phyloP scores from a whole-genome alignment of 2,888 invertebrate genomes.

The Myopa tessellatipennis region DNA sequence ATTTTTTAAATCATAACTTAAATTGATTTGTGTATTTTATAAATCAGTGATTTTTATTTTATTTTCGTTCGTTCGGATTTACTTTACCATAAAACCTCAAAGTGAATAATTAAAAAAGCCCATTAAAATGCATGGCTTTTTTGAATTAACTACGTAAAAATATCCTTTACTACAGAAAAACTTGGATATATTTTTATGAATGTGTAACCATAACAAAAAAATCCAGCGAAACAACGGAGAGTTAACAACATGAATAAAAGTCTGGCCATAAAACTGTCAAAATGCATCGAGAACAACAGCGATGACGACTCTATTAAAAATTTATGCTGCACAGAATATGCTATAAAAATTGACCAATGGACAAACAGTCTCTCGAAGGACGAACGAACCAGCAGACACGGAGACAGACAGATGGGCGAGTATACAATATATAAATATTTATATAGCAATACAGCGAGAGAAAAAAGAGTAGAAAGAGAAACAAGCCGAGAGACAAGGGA shows the following conservation, averaged over 20 bases:
- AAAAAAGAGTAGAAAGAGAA: no score
- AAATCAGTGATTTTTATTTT: background rate
- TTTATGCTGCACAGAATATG: constrained; percentile 19
- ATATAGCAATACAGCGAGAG: no score
- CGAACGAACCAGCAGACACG: background rate
- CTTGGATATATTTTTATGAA: background rate
- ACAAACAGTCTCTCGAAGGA: background rate
- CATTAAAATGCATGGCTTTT: background rate
- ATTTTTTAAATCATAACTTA: no score
- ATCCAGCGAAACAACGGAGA: background rate
- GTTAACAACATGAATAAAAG: constrained; percentile 19
- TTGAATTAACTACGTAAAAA: background rate
- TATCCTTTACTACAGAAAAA: background rate
- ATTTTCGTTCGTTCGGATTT: background rate
- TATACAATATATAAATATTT: no score
- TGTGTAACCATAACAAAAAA: background rate
- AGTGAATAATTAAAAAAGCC: background rate
- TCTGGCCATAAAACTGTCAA: constrained; percentile 35
- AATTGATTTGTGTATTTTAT: no score
- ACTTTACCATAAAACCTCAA: background rate
- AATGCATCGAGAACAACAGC: constrained; percentile 34
- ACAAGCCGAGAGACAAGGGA: no score
- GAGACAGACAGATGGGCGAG: background rate
- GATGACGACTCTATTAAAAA: constrained; percentile 33
- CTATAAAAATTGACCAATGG: constrained; percentile 11